Evolutionary conservation across 2,888 invertebrate species (phyloP).

Genomic region (Lithophane socia): DNA sequence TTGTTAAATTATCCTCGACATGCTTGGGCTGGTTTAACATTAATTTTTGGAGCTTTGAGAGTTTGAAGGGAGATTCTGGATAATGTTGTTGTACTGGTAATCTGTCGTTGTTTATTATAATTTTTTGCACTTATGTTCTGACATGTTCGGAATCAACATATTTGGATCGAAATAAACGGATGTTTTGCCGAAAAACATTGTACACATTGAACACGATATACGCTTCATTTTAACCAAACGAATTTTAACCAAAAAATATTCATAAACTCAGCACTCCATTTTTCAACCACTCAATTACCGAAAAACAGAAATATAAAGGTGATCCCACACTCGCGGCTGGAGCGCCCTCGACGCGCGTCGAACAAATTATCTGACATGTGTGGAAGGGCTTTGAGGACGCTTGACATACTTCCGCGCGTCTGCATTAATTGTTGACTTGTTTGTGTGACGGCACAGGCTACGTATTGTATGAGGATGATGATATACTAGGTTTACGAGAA

Average conservation of each 20-base stretch:
- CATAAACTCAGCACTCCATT: conserved; percentile 26
- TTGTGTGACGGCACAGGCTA: conserved; percentile 41
- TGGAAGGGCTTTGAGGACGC: conserved; percentile 67
- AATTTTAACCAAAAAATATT: conserved; percentile 39
- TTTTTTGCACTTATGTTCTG: background rate
- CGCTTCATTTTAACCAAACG: background rate
- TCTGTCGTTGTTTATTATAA: background rate
- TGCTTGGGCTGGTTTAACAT: conserved; percentile 33
- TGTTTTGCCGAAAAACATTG: background rate
- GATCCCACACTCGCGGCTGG: conserved; percentile 62
- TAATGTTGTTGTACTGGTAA: conserved; percentile 14
- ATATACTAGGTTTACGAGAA: background rate
- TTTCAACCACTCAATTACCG: conserved; percentile 52
- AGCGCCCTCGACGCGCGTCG: conserved; percentile 70
- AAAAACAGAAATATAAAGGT: conserved; percentile 70
- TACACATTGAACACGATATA: background rate
- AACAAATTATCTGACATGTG: conserved; percentile 76
- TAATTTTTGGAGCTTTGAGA: conserved; percentile 29
- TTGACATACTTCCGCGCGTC: conserved; percentile 78
- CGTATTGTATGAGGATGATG: background rate
- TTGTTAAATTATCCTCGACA: conserved; percentile 53
- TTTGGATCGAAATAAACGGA: background rate
- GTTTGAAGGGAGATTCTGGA: conserved; percentile 7
- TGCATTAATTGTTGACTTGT: conserved; percentile 75
- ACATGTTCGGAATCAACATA: background rate